phyloP scores from a whole-genome alignment of 2,797 vertebrate genomes.

The Darevskia mixta region DNA sequence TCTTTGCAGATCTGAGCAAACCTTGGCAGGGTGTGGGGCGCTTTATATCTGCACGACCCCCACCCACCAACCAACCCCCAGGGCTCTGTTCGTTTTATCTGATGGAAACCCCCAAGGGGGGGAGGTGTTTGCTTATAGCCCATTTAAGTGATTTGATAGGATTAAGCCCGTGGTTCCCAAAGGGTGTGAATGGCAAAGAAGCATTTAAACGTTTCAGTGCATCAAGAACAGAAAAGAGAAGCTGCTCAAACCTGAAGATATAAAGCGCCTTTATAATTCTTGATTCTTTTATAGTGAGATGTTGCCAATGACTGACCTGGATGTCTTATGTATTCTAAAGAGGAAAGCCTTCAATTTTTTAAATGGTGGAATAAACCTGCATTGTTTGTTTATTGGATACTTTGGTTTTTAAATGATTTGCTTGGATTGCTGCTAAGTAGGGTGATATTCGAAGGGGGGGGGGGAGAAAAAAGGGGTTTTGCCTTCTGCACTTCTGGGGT shows the following conservation, averaged over 20 bases:
- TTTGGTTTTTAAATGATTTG: slow-evolving; percentile 73
- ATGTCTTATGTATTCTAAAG: slow-evolving; percentile 66
- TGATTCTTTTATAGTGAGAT: slow-evolving; percentile 43
- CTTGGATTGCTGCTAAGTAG: slow-evolving; percentile 93
- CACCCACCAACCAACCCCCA: not conserved
- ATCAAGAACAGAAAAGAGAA: not conserved
- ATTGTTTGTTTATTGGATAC: slow-evolving; percentile 72
- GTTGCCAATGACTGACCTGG: slow-evolving; percentile 59
- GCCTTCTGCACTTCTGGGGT: slow-evolving; percentile 39
- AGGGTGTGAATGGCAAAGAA: no score
- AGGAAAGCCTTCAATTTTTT: slow-evolving; percentile 31
- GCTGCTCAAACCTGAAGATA: slow-evolving; percentile 54
- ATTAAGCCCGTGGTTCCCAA: no score
- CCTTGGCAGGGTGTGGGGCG: slow-evolving; percentile 5
- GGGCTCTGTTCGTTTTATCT: slow-evolving; percentile 67
- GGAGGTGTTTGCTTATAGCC: slow-evolving; percentile 64
- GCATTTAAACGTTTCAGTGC: no score
- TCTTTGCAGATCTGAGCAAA: not conserved
- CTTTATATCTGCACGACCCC: no score
- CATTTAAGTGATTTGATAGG: slow-evolving; percentile 53
- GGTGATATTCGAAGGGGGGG: slow-evolving; percentile 79
- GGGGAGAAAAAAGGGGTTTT: slow-evolving; percentile 44
- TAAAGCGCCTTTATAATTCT: slow-evolving; percentile 66
- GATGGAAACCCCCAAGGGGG: slow-evolving; percentile 64
- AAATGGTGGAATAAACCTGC: slow-evolving; percentile 53